These are phyloP conservation scores for Iphiclides podalirius DNA, from an alignment of 2,888 invertebrate genomes.

Conservation along the genomic window DNA sequence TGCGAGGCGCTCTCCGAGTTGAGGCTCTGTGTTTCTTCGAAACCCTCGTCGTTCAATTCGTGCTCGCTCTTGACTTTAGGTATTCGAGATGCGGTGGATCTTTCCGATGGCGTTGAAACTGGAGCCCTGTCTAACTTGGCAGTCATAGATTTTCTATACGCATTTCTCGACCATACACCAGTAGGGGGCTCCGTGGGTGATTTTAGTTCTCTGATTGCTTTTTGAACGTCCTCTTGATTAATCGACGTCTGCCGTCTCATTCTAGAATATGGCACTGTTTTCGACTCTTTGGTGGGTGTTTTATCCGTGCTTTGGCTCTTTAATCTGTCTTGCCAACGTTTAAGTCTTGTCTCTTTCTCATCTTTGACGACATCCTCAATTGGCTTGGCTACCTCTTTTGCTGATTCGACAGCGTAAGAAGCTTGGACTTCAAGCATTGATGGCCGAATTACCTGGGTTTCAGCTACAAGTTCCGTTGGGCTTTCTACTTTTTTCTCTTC, in stretches of 20 bases:
- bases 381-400: slow-evolving; percentile 55
- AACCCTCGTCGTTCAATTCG: slow-evolving; percentile 92
- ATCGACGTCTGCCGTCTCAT: slow-evolving; percentile 84
- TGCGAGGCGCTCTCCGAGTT: slow-evolving; percentile 93
- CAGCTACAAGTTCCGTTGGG: slow-evolving; percentile 69
- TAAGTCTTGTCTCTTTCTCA: slow-evolving; percentile 81
- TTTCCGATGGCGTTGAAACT: slow-evolving; percentile 39
- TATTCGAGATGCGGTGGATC: slow-evolving; percentile 68
- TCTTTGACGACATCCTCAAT: slow-evolving; percentile 57
- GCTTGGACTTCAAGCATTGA: slow-evolving; percentile 75
- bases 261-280: slow-evolving; percentile 65
- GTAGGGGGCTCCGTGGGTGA: slow-evolving; percentile 82
- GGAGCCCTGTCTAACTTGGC: slow-evolving; percentile 47
- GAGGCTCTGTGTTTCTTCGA: slow-evolving; percentile 93
- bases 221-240: slow-evolving; percentile 85
- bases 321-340: slow-evolving; percentile 86
- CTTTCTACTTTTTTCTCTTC: slow-evolving; percentile 75
- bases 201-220: slow-evolving; percentile 83
- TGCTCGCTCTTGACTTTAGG: slow-evolving; percentile 81
- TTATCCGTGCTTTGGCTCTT: slow-evolving; percentile 78
- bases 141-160: slow-evolving; percentile 58
- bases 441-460: slow-evolving; percentile 75
- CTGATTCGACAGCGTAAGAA: slow-evolving; percentile 68
- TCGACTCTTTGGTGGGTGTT: slow-evolving; percentile 67
- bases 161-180: slow-evolving; percentile 80